Conservation (phyloP, 2,797 vertebrate species). For the Odontamblyopus lacepedii region DNA sequence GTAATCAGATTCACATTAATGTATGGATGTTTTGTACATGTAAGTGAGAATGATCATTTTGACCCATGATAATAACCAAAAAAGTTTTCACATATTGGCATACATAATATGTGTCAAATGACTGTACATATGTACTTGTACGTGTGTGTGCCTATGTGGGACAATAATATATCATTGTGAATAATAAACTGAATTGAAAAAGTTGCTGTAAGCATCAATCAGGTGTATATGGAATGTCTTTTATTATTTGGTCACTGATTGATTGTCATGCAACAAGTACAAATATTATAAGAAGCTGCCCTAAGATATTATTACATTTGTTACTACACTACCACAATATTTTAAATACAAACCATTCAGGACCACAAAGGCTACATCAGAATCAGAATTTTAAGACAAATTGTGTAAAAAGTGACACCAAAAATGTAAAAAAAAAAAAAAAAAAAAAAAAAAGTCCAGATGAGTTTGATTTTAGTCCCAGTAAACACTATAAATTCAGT, state of each 20-base stretch:
- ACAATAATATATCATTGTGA: too few relatives aligned
- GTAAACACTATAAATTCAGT: slow-evolving; percentile 47
- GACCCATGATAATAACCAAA: not conserved
- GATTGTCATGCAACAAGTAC: slow-evolving; percentile 69
- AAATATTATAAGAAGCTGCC: slow-evolving; percentile 64
- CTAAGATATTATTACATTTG: slow-evolving; percentile 45
- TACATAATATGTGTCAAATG: too few relatives aligned
- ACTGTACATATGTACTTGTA: too few relatives aligned
- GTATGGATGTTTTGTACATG: not conserved
- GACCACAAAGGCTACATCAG: slow-evolving; percentile 37
- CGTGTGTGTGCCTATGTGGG: too few relatives aligned
- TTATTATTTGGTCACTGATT: slow-evolving; percentile 68
- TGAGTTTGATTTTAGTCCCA: slow-evolving; percentile 39
- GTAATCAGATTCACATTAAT: not conserved
- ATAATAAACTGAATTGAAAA: not conserved
- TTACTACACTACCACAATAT: slow-evolving; percentile 29
- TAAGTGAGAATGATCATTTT: not conserved
- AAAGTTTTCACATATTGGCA: not conserved
- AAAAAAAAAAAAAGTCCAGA: slow-evolving; percentile 27
- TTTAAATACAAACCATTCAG: slow-evolving; percentile 11
- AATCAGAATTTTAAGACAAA: slow-evolving; percentile 30
- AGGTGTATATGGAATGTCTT: slow-evolving; percentile 57
- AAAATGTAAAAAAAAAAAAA: slow-evolving; percentile 25
- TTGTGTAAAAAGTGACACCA: slow-evolving; percentile 59
- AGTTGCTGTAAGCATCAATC: slow-evolving; percentile 30